These are phyloP conservation scores for Thamnophis elegans DNA, from an alignment of 2,797 vertebrate species.

Conservation along the genomic window DNA sequence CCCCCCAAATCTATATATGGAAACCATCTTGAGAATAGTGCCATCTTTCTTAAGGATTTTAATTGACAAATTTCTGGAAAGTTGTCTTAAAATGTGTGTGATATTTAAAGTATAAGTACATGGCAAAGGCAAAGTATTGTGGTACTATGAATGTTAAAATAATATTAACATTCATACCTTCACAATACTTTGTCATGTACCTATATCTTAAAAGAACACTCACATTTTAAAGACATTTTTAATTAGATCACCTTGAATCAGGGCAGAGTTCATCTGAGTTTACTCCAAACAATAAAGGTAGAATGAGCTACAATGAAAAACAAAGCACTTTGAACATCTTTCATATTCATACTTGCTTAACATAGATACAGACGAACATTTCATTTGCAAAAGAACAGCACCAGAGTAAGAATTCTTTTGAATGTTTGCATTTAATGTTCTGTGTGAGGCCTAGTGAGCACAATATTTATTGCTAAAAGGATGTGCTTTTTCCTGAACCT, in stretches of 20 bases:
- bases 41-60: not conserved
- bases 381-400: not conserved
- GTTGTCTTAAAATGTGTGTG: not conserved
- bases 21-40: not conserved
- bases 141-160: constrained; percentile 9
- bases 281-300: not conserved
- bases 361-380: not conserved
- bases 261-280: not conserved
- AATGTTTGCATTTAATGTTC: not conserved
- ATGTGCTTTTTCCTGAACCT: not conserved
- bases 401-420: not conserved
- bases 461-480: not conserved
- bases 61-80: constrained; percentile 27
- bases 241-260: not conserved
- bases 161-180: constrained; percentile 8
- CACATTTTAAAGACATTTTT: not conserved
- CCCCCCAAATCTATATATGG: not conserved
- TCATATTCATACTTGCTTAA: not conserved
- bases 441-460: not conserved
- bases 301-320: not conserved
- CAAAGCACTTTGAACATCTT: not conserved
- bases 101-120: not conserved
- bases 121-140: not conserved
- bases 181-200: not conserved
- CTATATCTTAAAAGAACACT: constrained; percentile 5